These are phyloP conservation scores for Saccopteryx bilineata DNA, from an alignment of 2,113 vertebrate genomes.

Conservation along the genomic window DNA sequence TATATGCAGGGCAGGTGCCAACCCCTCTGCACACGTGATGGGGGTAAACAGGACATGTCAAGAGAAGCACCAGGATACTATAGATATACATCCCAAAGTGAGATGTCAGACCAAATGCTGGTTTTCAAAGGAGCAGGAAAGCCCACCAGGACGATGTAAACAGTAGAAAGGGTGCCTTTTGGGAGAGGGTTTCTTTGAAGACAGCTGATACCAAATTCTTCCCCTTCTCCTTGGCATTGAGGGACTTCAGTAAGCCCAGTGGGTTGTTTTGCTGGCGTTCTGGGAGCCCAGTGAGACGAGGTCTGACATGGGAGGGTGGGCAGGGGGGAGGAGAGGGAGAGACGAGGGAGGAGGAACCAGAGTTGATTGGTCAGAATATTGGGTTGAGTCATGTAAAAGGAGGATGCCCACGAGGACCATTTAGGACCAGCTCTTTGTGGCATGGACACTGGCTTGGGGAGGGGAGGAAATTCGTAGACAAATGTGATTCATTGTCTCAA, in stretches of 20 bases:
- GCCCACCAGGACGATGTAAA: background rate
- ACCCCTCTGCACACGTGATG: background rate
- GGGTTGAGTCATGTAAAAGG: background rate
- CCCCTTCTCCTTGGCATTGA: accelerated
- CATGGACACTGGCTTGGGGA: background rate
- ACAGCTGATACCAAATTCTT: background rate
- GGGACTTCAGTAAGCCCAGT: background rate
- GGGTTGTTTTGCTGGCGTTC: background rate
- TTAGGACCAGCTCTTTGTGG: background rate
- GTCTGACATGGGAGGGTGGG: background rate
- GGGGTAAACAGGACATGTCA: background rate
- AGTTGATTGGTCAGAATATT: background rate
- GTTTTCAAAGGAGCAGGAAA: background rate
- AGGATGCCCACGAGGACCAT: background rate
- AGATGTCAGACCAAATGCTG: background rate
- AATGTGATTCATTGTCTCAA: background rate
- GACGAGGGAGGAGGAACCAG: background rate
- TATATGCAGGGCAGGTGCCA: background rate
- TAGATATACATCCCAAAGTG: background rate
- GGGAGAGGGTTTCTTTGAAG: background rate
- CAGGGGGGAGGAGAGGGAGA: background rate
- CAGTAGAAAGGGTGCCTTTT: background rate
- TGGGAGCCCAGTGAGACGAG: background rate
- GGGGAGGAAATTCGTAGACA: background rate
- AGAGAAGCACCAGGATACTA: background rate